phyloP scores from a whole-genome alignment of 2,113 vertebrate species.

The Oreochromis aureus region DNA sequence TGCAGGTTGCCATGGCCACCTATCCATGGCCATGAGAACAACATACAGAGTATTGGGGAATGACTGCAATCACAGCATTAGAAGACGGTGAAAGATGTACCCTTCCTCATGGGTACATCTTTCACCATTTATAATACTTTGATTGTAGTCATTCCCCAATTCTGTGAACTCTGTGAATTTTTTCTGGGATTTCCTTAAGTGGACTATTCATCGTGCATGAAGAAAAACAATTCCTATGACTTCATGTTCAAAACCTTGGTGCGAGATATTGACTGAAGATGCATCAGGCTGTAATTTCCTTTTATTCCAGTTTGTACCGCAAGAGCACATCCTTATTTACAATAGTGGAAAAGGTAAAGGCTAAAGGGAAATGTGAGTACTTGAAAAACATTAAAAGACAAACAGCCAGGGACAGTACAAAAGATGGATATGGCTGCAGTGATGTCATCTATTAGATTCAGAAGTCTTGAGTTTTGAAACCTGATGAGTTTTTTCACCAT shows the following conservation, averaged over 20 bases:
- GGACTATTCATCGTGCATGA: rapidly evolving
- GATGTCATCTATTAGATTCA: background rate
- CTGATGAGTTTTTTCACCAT: background rate
- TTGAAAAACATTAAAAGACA: background rate
- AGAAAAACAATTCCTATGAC: background rate
- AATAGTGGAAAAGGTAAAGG: background rate
- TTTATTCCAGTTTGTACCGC: background rate
- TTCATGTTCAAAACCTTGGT: background rate
- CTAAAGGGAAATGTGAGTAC: background rate
- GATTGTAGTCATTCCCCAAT: background rate
- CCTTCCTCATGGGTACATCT: background rate
- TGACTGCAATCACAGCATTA: background rate
- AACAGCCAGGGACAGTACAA: background rate
- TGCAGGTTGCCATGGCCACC: background rate
- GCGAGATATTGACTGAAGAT: background rate
- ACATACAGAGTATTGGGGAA: background rate
- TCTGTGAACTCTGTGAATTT: background rate
- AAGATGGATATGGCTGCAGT: background rate
- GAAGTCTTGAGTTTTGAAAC: background rate
- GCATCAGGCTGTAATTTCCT: background rate
- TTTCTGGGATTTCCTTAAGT: background rate
- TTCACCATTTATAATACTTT: background rate
- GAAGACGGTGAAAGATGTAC: background rate
- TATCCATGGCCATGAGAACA: background rate
- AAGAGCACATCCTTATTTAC: background rate